Evolutionary conservation across 1,140 invertebrate species (phyloP).

Genomic region (Microplitis demolitor): DNA sequence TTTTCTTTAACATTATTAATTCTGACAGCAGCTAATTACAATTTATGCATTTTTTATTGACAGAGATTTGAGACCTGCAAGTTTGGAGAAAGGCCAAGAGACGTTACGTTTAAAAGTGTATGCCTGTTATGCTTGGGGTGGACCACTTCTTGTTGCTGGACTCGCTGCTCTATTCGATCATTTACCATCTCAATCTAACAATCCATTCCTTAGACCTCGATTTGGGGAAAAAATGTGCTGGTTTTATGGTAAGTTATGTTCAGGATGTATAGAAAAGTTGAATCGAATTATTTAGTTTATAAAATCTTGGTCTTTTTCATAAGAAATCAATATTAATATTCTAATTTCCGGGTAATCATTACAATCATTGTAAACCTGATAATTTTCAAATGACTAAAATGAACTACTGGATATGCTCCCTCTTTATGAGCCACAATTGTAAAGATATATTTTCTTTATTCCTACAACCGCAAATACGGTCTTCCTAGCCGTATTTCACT

Average conservation of each 20-base stretch:
- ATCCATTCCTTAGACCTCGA: conserved; percentile 70
- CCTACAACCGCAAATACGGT: too few relatives aligned
- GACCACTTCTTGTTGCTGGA: conserved; percentile 73
- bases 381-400: too few relatives aligned
- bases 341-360: too few relatives aligned
- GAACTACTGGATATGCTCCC: too few relatives aligned
- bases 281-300: background rate
- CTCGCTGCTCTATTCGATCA: conserved; percentile 73
- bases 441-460: too few relatives aligned
- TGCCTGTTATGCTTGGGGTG: conserved; percentile 81
- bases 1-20: too few relatives aligned
- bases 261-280: background rate
- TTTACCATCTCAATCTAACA: conserved; percentile 64
- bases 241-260: conserved; percentile 71
- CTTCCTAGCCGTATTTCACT: too few relatives aligned
- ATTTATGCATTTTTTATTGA: conserved; percentile 37
- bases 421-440: too few relatives aligned
- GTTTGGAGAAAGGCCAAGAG: conserved; percentile 81
- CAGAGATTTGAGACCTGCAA: conserved; percentile 81
- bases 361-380: too few relatives aligned
- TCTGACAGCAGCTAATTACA: too few relatives aligned
- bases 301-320: conserved; percentile 25
- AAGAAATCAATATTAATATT: too few relatives aligned
- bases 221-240: conserved; percentile 78
- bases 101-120: conserved; percentile 75